phyloP scores from a whole-genome alignment of 2,888 invertebrate species.

The Athetis lepigone region DNA sequence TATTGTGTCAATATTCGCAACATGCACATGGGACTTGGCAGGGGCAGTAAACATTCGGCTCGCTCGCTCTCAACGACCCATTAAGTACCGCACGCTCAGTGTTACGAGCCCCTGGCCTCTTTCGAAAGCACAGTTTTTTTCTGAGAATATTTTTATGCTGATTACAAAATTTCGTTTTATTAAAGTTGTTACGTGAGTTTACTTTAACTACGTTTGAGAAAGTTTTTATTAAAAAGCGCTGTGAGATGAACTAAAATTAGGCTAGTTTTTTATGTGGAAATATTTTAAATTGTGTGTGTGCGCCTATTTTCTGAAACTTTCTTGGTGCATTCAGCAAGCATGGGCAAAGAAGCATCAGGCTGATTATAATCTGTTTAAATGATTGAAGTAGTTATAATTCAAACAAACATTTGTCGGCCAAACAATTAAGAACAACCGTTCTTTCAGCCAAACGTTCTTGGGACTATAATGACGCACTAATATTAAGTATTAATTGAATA shows the following conservation, averaged over 20 bases:
- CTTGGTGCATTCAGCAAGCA: too few species aligned
- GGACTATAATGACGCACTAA: too few species aligned
- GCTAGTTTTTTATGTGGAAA: slow-evolving; percentile 5
- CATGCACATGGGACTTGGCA: slow-evolving; percentile 23
- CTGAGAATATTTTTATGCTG: slow-evolving; percentile 20
- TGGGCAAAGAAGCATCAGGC: too few species aligned
- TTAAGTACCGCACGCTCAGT: slow-evolving; percentile 29
- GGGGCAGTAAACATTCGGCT: slow-evolving; percentile 25
- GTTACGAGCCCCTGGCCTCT: slow-evolving; percentile 23
- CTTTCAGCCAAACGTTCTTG: too few species aligned
- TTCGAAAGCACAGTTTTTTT: slow-evolving; percentile 30
- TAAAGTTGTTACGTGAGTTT: slow-evolving; percentile 3
- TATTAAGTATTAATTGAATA: too few species aligned
- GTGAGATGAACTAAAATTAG: slow-evolving; percentile 9
- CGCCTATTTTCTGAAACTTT: not conserved
- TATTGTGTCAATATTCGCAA: slow-evolving; percentile 26
- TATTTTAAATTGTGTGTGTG: not conserved
- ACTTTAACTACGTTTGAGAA: slow-evolving; percentile 13
- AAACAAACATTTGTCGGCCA: too few species aligned
- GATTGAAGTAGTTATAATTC: too few species aligned
- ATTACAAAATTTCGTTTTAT: slow-evolving; percentile 16
- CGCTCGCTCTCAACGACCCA: slow-evolving; percentile 34
- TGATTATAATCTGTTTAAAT: too few species aligned
- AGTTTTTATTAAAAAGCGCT: slow-evolving; percentile 3
- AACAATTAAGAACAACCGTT: too few species aligned